Evolutionary conservation across 2,113 vertebrate species (phyloP), one percentile per base, ranked within the genome.

Genomic region (Pao palembangensis): DNA sequence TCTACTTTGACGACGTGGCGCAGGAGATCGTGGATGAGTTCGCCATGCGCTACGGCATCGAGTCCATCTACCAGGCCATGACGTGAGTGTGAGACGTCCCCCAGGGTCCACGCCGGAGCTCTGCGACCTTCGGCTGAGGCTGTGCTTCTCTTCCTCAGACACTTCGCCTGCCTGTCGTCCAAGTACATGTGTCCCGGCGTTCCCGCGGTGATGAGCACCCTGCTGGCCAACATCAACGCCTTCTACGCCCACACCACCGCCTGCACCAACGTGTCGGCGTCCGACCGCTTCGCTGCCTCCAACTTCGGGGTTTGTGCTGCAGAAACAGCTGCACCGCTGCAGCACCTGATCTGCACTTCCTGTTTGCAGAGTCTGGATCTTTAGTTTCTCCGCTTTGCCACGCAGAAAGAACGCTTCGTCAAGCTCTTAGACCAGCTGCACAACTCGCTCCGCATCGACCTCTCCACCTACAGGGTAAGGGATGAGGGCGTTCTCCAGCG

Each of bases 171-270:
- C 87, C 93, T 98, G 52, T 99, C 97, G 1, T 98, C 97, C 50
- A 99, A 99, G 85, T 98, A 99, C 84, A 98, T 98, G 96, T 98
- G 95, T 79, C 96, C 97, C 1, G 96, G 97, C 0, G 95, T 99
- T 42, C 97, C 97, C 64, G 97, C 97, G 23, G 94, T 99, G 82
- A 99, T 99, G 97, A 98, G 97, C 88, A 98, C 95, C 65, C 92
- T 99, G 82, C 89, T 99, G 77, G 97, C 97, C 88, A 99, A 99
- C 78, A 99, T 99, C 86, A 99, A 99, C 64, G 97, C 97, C 74
- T 98, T 96, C 91, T 98, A 98, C 69, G 97, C 97, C 61, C 97
- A 98, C 89, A 99, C 96, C 50, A 96, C 96, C 0, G 97, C 95
- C 72, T 98, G 94, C 84, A 98, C 96, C 80, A 98, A 97, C 13